phyloP scores from a whole-genome alignment of 2,888 invertebrate genomes.

The Thymelicus acteon region DNA sequence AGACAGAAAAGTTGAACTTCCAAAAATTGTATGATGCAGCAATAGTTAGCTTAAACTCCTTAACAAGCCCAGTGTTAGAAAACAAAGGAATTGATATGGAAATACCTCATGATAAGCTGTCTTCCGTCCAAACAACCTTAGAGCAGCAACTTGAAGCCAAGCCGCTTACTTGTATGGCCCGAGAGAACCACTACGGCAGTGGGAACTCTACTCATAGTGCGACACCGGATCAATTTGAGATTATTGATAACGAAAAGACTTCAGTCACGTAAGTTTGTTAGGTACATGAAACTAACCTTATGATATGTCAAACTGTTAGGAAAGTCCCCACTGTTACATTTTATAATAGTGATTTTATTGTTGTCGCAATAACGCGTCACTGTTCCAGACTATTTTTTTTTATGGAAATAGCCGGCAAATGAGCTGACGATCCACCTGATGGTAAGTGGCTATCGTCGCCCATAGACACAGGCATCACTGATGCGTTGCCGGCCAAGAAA shows the following conservation, averaged over 20 bases:
- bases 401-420: no score
- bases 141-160: constrained; percentile 56
- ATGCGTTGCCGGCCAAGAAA: no score
- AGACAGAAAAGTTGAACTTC: constrained; percentile 85
- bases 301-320: no score
- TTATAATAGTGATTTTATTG: no score
- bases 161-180: constrained; percentile 73
- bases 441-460: no score
- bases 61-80: constrained; percentile 75
- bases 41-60: constrained; percentile 75
- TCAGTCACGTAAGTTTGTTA: constrained; percentile 40
- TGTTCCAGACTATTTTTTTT: no score
- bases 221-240: constrained; percentile 87
- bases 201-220: constrained; percentile 81
- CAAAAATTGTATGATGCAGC: constrained; percentile 82
- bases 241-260: constrained; percentile 84
- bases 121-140: constrained; percentile 49
- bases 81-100: constrained; percentile 65
- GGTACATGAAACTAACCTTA: no score
- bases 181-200: constrained; percentile 81
- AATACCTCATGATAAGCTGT: constrained; percentile 64
- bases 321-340: no score
- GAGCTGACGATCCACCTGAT: no score
- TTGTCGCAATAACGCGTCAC: no score
- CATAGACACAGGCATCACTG: no score